Conservation (phyloP, 2,797 vertebrate species). For the Masticophis lateralis region DNA sequence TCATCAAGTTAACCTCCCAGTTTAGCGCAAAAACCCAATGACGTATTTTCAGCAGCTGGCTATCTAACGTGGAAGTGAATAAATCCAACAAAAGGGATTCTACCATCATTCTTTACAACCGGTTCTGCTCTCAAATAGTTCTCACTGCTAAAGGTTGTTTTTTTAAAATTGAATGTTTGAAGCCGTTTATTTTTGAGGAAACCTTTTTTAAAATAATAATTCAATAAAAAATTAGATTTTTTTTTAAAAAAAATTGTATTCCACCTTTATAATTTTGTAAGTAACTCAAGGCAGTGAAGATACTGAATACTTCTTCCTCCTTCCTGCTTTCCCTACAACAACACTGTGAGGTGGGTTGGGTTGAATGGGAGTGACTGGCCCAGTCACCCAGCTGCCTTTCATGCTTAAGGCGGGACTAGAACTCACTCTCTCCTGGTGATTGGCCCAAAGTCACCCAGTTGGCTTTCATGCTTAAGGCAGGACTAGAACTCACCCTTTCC, state of each 20-base stretch:
- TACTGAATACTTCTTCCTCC: background rate
- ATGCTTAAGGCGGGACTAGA: too few relatives aligned
- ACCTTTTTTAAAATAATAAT: too few relatives aligned
- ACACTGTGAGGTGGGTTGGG: background rate
- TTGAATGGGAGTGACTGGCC: background rate
- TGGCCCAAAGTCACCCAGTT: too few relatives aligned
- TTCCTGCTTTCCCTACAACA: background rate
- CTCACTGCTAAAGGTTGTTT: background rate
- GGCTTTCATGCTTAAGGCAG: too few relatives aligned
- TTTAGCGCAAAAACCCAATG: background rate
- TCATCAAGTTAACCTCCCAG: background rate
- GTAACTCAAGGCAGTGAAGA: background rate
- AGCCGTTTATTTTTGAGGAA: too few relatives aligned
- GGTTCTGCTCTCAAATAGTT: background rate
- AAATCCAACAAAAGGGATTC: background rate
- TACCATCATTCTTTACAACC: background rate
- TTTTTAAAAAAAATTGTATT: too few relatives aligned
- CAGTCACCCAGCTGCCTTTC: too few relatives aligned
- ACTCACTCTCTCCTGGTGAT: too few relatives aligned
- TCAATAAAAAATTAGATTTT: too few relatives aligned
- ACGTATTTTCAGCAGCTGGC: background rate
- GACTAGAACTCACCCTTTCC: too few relatives aligned
- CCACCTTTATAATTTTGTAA: too few relatives aligned
- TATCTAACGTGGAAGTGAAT: too few relatives aligned
- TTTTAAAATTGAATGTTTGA: background rate